Evolutionary conservation across 2,797 vertebrate species (phyloP), one percentile per base, ranked within the genome.

Genomic region (Acrossocheilus wenchowensis): DNA sequence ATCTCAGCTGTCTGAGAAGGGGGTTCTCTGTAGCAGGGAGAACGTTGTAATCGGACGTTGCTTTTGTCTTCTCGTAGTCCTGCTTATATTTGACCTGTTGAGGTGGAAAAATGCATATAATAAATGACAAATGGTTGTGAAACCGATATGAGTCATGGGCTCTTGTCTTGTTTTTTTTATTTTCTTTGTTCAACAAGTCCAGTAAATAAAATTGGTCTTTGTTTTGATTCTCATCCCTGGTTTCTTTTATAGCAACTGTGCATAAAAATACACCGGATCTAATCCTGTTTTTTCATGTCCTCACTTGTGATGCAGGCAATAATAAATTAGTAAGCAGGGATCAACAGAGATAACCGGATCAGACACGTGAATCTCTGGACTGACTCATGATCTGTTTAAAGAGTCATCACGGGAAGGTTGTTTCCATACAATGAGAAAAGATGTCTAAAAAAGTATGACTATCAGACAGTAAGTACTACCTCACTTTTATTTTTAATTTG

Each of bases 1-100:
- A 93, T 95, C 96, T 96, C 86, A 98, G 94, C 92, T 98, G 98
- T 89, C 90, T 94, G 89, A 99, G 96, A 85, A 98, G 91, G 6
- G 98, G 98, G 82, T 99, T 99, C 86, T 99, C 97, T 80, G 98
- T 97, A 80, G 98, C 98, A 78, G 98, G 98, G 91, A 99, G 98
- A 82, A 97, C 97, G 78, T 99, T 99, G 91, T 99, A 99, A 91
- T 96, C 97, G 4, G 95, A 91, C 90, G 95, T 79, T 1, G 94
- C 95, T 94, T 99, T 99, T 0, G 90, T 92, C 92, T 98, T 98
- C 90, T 99, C 97, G 68, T 98, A 99, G 74, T 97, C 94, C 93
- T 97, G 97, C 95, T 96, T 99, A 94, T 99, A 99, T 92, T 98
- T 97, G 90, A 97, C 91, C 98, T 99, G 85, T 48, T 21, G 34